Evolutionary conservation across 2,888 invertebrate genomes (phyloP), one percentile per base, ranked within the genome.

Genomic region (Drosophila paranaensis): DNA sequence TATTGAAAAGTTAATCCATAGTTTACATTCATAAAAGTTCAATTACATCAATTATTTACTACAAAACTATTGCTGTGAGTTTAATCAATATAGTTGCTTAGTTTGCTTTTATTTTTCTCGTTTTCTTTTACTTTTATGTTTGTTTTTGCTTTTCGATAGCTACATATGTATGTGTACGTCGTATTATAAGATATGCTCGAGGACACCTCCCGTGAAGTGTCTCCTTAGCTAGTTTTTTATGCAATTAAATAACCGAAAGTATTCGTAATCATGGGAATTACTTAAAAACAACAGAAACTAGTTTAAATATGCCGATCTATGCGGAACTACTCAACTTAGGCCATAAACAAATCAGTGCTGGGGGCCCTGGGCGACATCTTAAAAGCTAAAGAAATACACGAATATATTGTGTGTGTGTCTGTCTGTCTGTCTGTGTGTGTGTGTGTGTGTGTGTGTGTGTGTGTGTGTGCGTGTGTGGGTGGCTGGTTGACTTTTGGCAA

Each of bases 11-110:
- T 82, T 85, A 85, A 79, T 77, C 64, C 86, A 88, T 88, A 87
- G 86, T 87, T 89, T 89, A 87, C 86, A 90, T 81, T 87, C 79
- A 87, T 87, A 89, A 90, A 87, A 89, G 84, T 87, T 90, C 89
- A 90, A 90, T 87, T 87, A 90, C 90, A 90, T 89, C 86, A 85
- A 79, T 83, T 83, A 89, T 69, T 74, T 75, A 71, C 90, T 90
- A 90, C 86, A 80, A 90, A 88, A 82, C 90, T 86, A 88, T 88
- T 84, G 79, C 75, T 69, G 81, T 77, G 71, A 76, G 64, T 79
- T 79, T 69, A 71, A 60, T 79, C 74, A 71, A 65, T 58, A 63
- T 82, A 77, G 64, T 74, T 78, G 64, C 48, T 72, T 71, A 54
- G 50, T 51, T 71, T 39, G 50, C 16, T 33, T 35, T 63, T 60